Conservation (phyloP, 2,113 vertebrate genomes). For the Menura novaehollandiae region DNA sequence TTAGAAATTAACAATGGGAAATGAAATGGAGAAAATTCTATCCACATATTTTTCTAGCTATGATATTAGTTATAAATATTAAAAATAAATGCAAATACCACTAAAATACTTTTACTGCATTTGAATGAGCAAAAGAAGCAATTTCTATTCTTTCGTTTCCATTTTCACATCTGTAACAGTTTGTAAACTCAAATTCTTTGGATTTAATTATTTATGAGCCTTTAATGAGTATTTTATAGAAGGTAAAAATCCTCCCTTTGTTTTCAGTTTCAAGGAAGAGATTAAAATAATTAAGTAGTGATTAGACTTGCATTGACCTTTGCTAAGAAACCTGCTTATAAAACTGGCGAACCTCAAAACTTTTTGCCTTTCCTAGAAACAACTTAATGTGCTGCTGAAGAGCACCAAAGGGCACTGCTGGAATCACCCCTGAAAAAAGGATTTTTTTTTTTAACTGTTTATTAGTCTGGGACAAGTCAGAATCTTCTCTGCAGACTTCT, state of each 20-base stretch:
- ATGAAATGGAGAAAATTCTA: background rate
- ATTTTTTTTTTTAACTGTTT: background rate
- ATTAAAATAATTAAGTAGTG: conserved; percentile 59
- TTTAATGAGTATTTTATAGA: background rate
- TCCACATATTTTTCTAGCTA: fast-evolving
- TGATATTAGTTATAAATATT: background rate
- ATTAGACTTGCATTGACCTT: conserved; percentile 46
- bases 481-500: background rate
- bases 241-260: conserved; percentile 34
- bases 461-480: background rate
- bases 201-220: background rate
- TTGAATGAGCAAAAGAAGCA: background rate
- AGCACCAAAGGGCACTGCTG: background rate
- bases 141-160: background rate
- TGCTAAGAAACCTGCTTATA: conserved; percentile 14
- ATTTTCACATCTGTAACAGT: background rate
- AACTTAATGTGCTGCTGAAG: background rate
- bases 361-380: background rate
- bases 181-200: background rate
- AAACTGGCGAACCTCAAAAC: background rate
- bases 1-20: background rate
- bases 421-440: background rate
- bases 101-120: background rate
- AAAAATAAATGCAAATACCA: background rate
- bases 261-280: conserved; percentile 56